Evolutionary conservation across 2,888 invertebrate species (phyloP), one percentile per base, ranked within the genome.

Genomic region (Pyrrhosoma nymphula): DNA sequence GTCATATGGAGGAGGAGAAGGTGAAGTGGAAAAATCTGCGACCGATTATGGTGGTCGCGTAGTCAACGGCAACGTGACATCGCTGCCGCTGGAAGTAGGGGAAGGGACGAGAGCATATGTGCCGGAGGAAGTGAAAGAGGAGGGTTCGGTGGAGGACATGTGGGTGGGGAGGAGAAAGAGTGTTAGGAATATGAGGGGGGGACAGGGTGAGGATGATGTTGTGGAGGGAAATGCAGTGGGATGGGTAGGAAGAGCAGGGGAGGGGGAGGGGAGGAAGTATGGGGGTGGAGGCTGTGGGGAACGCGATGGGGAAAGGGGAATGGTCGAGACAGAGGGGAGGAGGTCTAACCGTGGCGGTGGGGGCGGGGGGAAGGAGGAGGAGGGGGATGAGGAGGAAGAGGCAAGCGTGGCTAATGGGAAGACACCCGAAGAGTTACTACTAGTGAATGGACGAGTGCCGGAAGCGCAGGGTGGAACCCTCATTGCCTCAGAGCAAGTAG

Each of bases 141-240:
- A 56, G 60, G 60, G 20, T 60, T 47, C 56, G 55, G 90, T 20
- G n/a, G 93, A 93, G n/a, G 93, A 82, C 82, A 82, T 82, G 82
- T 82, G 82, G 82, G 35, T 35, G 93, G 39, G 39, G 88, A 39
- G 88, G 23, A 20, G 47, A 20, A 47, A 47, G 47, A 39, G 30
- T 56, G 35, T 47, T 47, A 60, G 60, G 60, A 60, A 60, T 20
- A 60, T 3, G 60, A 60, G 16, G 26, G 26, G 69, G 26, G 69
- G 23, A 2, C 12, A 69, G 69, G 69, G 2, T 16, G 12, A 75
- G 93, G 30, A 82, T 23, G 93, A 69, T 39, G 91, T 56, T 18
- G 90, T 6, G 90, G 63, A 69, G 69, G 63, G 69, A 55, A 23
- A 60, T 35, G 60, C 10, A 35, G 16, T 60, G 63, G 93, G 93